phyloP scores from a whole-genome alignment of 2,888 invertebrate genomes.

The Parnassius glacialis region DNA sequence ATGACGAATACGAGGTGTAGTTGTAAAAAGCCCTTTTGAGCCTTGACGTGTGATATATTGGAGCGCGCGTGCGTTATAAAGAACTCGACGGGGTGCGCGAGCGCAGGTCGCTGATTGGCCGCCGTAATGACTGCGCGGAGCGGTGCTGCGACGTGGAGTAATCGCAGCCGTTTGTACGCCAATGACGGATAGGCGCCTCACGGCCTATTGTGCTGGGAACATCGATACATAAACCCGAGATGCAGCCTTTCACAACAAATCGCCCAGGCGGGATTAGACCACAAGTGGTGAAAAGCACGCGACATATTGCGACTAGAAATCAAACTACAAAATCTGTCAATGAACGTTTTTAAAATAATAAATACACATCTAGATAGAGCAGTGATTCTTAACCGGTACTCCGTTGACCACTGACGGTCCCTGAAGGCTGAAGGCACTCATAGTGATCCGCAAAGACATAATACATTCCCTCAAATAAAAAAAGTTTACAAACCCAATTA shows the following conservation, averaged over 20 bases:
- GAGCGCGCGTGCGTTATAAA: constrained; percentile 67
- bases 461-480: too few species aligned
- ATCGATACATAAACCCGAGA: constrained; percentile 39
- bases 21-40: constrained; percentile 70
- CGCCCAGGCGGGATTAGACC: constrained; percentile 27
- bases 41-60: constrained; percentile 75
- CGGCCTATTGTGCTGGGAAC: constrained; percentile 60
- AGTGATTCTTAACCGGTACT: too few species aligned
- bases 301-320: not conserved
- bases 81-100: constrained; percentile 73
- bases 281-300: constrained; percentile 1
- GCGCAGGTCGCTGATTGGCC: constrained; percentile 68
- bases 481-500: too few species aligned
- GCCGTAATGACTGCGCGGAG: constrained; percentile 60
- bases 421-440: too few species aligned
- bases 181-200: constrained; percentile 76
- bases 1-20: constrained; percentile 79
- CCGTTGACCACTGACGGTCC: too few species aligned
- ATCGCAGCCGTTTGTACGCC: constrained; percentile 65
- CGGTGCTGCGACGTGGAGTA: constrained; percentile 63
- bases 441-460: too few species aligned
- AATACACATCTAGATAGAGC: too few species aligned
- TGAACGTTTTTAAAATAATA: too few species aligned
- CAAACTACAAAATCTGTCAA: too few species aligned
- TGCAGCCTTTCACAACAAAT: constrained; percentile 6